Percentiles rank a stretch among this genome's conserved stretches.
These are phyloP conservation scores for Lepidocyrtoides sp. DNA, from an alignment of 2,888 invertebrate genomes.

Conservation along the genomic window DNA sequence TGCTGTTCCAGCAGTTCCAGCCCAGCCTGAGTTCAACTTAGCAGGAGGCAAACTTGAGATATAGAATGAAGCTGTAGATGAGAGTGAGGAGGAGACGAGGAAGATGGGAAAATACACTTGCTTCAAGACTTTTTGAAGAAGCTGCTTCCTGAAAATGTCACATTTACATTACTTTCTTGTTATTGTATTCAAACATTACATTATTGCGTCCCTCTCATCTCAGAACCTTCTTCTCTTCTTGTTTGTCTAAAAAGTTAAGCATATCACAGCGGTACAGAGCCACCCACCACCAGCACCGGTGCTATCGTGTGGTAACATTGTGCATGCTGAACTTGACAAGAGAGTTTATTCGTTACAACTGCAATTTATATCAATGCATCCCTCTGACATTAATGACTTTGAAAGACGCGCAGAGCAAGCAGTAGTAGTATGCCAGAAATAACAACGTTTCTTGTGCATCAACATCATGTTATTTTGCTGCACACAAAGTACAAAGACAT, in stretches of 20 bases:
- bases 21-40: not conserved
- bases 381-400: conserved; percentile 72
- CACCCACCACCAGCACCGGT: conserved; percentile 28
- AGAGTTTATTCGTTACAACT: conserved; percentile 58
- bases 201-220: conserved; percentile 31
- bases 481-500: no score
- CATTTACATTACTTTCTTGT: conserved; percentile 61
- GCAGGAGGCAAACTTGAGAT: conserved; percentile 55
- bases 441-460: conserved; percentile 26
- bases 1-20: not conserved
- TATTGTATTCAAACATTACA: conserved; percentile 23
- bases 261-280: not conserved
- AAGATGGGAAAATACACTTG: not conserved
- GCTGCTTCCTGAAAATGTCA: conserved; percentile 70
- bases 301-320: conserved; percentile 41
- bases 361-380: conserved; percentile 77
- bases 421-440: conserved; percentile 25
- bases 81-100: not conserved
- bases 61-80: not conserved
- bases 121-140: conserved; percentile 54
- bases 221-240: not conserved
- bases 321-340: conserved; percentile 61
- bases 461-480: no score
- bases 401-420: conserved; percentile 23
- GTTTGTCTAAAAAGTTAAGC: not conserved